Base-by-base conservation (phyloP, 2,113 vertebrate genomes). In the Phodopus roborovskii region DNA sequence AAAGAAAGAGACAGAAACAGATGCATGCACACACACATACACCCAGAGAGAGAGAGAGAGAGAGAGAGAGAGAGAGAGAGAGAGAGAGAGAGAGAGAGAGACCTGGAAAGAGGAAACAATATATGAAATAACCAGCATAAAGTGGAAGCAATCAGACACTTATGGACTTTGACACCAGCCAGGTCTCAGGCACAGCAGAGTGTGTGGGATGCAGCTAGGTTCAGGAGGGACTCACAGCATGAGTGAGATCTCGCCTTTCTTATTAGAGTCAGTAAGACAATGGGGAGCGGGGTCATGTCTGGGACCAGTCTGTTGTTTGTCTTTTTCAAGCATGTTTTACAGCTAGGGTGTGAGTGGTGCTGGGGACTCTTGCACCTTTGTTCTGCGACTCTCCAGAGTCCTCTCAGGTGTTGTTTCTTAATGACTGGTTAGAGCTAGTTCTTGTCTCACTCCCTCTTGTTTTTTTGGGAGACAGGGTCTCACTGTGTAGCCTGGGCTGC, bases 121-220 rank as follows among this genome's bases (percentile, higher is more conserved):
- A 0, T 20, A 53, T 62, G 83, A 66, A 92, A 83, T 5, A 73
- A 95, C 17, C 33, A 71, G 26, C 66, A 30, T 16, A 24, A 79
- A 91, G 68, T 39, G 13, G 81, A 90, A 95, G 82, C 45, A 45
- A 20, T 50, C 13, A 92, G 86, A 68, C 22, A n/a, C 50, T 50
- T 50, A 48, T 1, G 39, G 58, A 74, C 73, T 58, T 83, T 36
- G 50, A 70, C 68, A 33, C 68, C 26, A 3, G 58, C 48, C 0
- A 6, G 73, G 71, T 60, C 94, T 73, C 9, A 5, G 1, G 62
- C 1, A 17, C 48, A 36, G 78, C 45, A 24, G 7, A 45, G 45
- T 45, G n/a, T 0, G 12, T 3, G 19, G n/a, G 24, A 13, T 0
- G 2, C 66, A 50, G 58, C 42, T 19, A 13, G 2, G 0, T n/a